Evolutionary conservation across 2,888 invertebrate species (phyloP).

Genomic region (Oxycera nigricornis): DNA sequence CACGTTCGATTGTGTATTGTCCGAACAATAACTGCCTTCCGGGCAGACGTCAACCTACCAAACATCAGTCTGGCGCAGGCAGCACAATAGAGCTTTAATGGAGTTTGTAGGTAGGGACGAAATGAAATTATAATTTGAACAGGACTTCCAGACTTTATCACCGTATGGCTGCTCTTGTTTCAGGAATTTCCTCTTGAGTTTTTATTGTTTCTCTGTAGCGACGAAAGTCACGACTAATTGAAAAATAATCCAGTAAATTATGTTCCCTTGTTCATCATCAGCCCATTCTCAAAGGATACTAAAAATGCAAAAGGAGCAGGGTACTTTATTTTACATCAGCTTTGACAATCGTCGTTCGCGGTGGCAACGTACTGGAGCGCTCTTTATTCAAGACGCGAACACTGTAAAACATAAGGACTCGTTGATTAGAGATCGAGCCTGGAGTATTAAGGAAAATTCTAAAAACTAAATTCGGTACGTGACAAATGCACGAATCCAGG

Average conservation of each 20-base stretch:
- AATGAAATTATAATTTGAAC: conserved; percentile 42
- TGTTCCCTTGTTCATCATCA: conserved; percentile 32
- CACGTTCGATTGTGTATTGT: conserved; percentile 33
- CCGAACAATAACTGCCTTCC: conserved; percentile 19
- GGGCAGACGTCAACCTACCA: conserved; percentile 8
- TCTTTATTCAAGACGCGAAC: conserved; percentile 6
- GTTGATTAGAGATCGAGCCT: conserved; percentile 31
- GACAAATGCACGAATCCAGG: conserved; percentile 42
- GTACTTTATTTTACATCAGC: conserved; percentile 14
- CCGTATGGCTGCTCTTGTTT: not conserved
- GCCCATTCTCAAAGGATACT: conserved; percentile 8
- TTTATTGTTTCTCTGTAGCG: conserved; percentile 36
- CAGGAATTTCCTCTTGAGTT: conserved; percentile 13
- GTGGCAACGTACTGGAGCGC: not conserved
- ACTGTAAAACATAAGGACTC: conserved; percentile 24
- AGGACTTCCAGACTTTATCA: conserved; percentile 24
- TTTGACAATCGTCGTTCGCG: not conserved
- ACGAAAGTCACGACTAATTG: conserved; percentile 42
- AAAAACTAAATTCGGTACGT: conserved; percentile 41
- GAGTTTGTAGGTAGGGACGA: not conserved
- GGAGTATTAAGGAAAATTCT: conserved; percentile 30
- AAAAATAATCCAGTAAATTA: conserved; percentile 42
- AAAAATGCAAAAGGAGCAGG: not conserved
- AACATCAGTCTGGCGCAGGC: not conserved
- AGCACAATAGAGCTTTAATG: not conserved